Percentiles rank a stretch among this genome's conserved stretches.
phyloP scores from a whole-genome alignment of 2,888 invertebrate genomes.

The Eupithecia inturbata region DNA sequence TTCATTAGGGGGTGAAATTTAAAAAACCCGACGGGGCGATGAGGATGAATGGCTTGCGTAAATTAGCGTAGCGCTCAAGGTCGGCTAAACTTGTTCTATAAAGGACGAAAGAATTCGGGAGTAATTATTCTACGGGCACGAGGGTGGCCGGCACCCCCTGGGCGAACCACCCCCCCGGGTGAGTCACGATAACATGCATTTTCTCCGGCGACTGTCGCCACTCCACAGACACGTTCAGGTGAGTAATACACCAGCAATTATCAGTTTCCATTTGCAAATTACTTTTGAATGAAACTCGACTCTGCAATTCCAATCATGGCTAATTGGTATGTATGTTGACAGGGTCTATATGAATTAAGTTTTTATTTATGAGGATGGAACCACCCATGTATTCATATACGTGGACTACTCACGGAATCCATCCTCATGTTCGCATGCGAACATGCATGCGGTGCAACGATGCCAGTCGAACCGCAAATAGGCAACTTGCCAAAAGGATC shows the following conservation, averaged over 20 bases:
- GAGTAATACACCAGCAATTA: slow-evolving; percentile 44
- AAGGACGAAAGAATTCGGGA: slow-evolving; percentile 53
- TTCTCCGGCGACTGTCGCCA: slow-evolving; percentile 46
- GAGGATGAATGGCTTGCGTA: slow-evolving; percentile 43
- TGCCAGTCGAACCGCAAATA: slow-evolving; percentile 16
- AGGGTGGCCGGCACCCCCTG: slow-evolving; percentile 33
- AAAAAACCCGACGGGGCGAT: slow-evolving; percentile 48
- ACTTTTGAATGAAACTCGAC: slow-evolving; percentile 25
- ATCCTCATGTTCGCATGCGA: slow-evolving; percentile 19
- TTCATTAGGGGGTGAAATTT: slow-evolving; percentile 59
- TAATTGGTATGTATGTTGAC: slow-evolving; percentile 27
- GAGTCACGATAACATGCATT: slow-evolving; percentile 49
- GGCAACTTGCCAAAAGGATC: slow-evolving; percentile 32
- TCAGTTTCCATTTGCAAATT: slow-evolving; percentile 36
- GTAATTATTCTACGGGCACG: slow-evolving; percentile 56
- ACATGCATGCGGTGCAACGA: slow-evolving; percentile 15
- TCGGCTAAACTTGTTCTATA: slow-evolving; percentile 53
- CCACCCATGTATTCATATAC: slow-evolving; percentile 7
- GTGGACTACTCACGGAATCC: no score
- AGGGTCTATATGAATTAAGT: slow-evolving; percentile 13
- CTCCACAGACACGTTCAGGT: slow-evolving; percentile 35
- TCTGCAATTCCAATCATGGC: slow-evolving; percentile 26
- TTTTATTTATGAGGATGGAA: slow-evolving; percentile 20
- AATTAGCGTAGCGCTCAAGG: slow-evolving; percentile 63
- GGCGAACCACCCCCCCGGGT: slow-evolving; percentile 29